Percentiles rank a stretch among this genome's conserved stretches.
These are phyloP conservation scores for Cryptotermes secundus DNA, from an alignment of 1,140 invertebrate genomes.

Conservation along the genomic window DNA sequence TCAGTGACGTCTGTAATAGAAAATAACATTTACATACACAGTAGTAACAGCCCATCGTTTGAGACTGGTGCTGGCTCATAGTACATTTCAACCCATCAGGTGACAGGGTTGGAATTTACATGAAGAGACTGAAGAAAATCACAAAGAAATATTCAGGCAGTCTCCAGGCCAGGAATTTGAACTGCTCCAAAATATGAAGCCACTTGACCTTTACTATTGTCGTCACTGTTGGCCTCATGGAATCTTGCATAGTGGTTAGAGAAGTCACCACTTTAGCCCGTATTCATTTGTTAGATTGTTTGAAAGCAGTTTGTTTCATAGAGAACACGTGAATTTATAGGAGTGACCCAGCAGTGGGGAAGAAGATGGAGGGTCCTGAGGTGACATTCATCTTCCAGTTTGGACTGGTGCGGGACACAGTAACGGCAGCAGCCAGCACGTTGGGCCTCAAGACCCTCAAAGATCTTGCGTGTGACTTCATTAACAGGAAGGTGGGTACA, in stretches of 20 bases:
- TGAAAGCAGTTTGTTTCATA: neutral
- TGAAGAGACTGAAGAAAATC: too few species aligned
- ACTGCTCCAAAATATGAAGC: too few species aligned
- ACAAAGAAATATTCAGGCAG: too few species aligned
- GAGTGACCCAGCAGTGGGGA: neutral
- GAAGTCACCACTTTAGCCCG: neutral
- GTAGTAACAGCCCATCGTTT: too few species aligned
- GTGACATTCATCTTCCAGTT: constrained; percentile 93
- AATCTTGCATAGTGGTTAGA: neutral
- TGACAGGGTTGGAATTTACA: too few species aligned
- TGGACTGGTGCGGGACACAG: constrained; percentile 85
- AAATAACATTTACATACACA: too few species aligned
- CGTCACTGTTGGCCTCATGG: neutral
- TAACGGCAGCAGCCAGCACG: constrained; percentile 74
- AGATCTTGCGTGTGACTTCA: constrained; percentile 92
- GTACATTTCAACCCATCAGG: too few species aligned
- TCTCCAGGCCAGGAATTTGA: too few species aligned
- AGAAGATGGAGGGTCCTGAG: constrained; percentile 52
- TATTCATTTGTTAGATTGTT: neutral
- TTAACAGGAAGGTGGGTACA: constrained; percentile 78
- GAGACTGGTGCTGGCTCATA: too few species aligned
- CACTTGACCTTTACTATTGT: neutral
- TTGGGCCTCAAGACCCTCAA: constrained; percentile 89
- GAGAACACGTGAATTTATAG: neutral
- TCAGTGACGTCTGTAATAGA: too few species aligned